Evolutionary conservation across 30 jellyfish, hydroid and myxozoan species (phyloP), one percentile per base, ranked within the genome.

Genomic region (Sanderia malayensis): DNA sequence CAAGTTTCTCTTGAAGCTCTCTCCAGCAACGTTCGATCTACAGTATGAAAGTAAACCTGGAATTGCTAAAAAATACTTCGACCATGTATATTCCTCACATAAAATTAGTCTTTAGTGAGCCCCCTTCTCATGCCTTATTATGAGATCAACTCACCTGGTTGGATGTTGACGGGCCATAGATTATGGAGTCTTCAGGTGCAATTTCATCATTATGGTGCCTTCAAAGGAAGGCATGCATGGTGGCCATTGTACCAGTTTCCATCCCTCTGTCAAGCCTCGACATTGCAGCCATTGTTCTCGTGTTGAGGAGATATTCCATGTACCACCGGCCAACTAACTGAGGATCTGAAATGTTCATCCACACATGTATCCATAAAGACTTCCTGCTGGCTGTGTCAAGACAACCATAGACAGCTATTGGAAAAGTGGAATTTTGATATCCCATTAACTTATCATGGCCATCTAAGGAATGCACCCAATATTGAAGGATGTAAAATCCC

Each of bases 321-420:
- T 76, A 76, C 72, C 60, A 76, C 25, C 44, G 22, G 20, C 81
- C 81, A 60, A 76, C 59, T 22, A 74, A 23, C 17, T 8, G 29
- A 0, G 80, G 86, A 44, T 76, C 88, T 4, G 58, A 25, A 57
- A 64, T 79, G 33, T 67, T 64, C 66, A 19, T 79, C 67, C 76
- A 45, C 18, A 61, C 60, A 4, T 34, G 23, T 2, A 65, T 41
- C 30, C 46, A 44, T 17, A 79, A 7, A 17, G 66, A 19, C 53
- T 59, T 80, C 17, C 85, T 19, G 23, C 85, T 49, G 27, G 62
- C 58, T 2, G 77, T 58, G 31, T 80, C 93, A 2, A 80, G 64
- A 15, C 59, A 60, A 33, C 93, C 93, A 80, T 80, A 80, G 0
- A 80, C 29, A 4, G 86, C 86, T 20, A 80, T 10, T 1, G 79